phyloP scores from a whole-genome alignment of 1,140 invertebrate species.

The Pseudomyrmex gracilis region DNA sequence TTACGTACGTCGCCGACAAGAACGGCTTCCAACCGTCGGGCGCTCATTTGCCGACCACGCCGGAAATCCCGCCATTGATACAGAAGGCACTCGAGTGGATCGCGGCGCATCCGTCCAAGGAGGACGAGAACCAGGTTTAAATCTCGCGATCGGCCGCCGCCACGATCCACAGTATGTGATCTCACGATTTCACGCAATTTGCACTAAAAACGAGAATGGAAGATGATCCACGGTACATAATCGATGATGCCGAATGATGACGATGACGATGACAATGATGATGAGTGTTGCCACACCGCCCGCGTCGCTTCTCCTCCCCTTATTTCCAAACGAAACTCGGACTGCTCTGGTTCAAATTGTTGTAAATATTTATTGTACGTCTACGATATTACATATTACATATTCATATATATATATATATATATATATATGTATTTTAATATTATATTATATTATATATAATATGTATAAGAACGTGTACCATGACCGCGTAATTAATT shows the following conservation, averaged over 20 bases:
- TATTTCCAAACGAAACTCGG: constrained; percentile 31
- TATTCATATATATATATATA: constrained; percentile 22
- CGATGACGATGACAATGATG: no score
- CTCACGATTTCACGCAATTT: constrained; percentile 62
- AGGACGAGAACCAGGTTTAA: constrained; percentile 71
- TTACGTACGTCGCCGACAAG: constrained; percentile 86
- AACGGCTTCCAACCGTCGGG: constrained; percentile 85
- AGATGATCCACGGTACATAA: constrained; percentile 45
- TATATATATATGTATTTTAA: constrained; percentile 34
- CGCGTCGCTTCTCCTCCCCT: constrained; percentile 12
- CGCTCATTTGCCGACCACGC: constrained; percentile 82
- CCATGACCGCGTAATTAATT: constrained; percentile 36
- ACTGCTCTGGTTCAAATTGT: constrained; percentile 70
- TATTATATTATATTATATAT: constrained; percentile 58
- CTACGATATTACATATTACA: constrained; percentile 34
- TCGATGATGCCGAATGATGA: constrained; percentile 13
- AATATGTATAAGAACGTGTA: constrained; percentile 18
- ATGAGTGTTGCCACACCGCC: constrained; percentile 23
- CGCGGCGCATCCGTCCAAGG: constrained; percentile 79
- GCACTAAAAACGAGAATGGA: constrained; percentile 28
- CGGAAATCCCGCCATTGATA: constrained; percentile 82
- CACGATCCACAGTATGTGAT: constrained; percentile 61
- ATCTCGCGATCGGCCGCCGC: constrained; percentile 2
- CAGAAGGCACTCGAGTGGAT: constrained; percentile 78
- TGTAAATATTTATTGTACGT: constrained; percentile 76